Evolutionary conservation across 1,140 invertebrate genomes (phyloP).

Genomic region (Diprion similis): DNA sequence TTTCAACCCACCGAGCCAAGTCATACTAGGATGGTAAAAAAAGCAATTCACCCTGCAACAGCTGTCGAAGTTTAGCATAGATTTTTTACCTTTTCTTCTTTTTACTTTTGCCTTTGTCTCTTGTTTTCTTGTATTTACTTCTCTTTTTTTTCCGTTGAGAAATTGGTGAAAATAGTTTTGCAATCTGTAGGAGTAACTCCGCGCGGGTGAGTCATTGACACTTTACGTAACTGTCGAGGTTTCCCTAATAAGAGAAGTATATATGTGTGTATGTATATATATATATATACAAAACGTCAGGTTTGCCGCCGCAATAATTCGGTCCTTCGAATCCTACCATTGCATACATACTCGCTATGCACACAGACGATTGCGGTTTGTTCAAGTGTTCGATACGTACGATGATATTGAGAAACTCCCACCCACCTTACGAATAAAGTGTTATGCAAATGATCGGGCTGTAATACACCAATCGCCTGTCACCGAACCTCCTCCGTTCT

Average conservation of each 20-base stretch:
- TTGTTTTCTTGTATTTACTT: background rate
- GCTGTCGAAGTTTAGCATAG: too few relatives aligned
- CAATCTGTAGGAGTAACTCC: background rate
- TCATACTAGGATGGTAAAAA: too few relatives aligned
- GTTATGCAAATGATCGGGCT: background rate
- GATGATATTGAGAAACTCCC: background rate
- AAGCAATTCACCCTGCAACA: too few relatives aligned
- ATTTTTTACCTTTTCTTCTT: too few relatives aligned
- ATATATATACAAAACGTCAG: background rate
- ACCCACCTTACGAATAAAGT: background rate
- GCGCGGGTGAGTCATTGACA: conserved; percentile 38
- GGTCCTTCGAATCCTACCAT: too few relatives aligned
- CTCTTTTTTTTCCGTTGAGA: background rate
- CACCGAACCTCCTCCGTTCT: background rate
- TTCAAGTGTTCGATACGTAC: background rate
- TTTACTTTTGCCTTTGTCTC: too few relatives aligned
- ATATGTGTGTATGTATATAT: background rate
- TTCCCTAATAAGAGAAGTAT: background rate
- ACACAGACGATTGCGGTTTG: too few relatives aligned
- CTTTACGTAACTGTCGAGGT: conserved; percentile 34
- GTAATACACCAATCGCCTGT: background rate
- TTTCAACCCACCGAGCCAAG: too few relatives aligned
- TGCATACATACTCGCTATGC: too few relatives aligned
- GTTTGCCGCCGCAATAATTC: background rate
- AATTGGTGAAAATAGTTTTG: conserved; percentile 22